Percentiles rank a stretch among this genome's conserved stretches.
phyloP scores from a whole-genome alignment of 2,113 vertebrate genomes.

The Eurypyga helias region DNA sequence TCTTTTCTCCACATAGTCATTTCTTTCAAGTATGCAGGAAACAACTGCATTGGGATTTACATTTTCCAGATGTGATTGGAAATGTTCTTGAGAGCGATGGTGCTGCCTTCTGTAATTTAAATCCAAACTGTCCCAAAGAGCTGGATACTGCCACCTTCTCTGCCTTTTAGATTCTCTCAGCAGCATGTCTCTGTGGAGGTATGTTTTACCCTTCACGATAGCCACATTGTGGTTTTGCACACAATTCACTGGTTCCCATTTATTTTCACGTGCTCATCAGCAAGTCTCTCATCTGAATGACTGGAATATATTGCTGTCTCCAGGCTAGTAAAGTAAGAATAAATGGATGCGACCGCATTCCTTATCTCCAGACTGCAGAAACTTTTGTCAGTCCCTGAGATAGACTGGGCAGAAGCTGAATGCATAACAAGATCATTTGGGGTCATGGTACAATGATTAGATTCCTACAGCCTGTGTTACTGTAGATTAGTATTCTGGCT shows the following conservation, averaged over 20 bases:
- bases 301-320: conserved; percentile 59
- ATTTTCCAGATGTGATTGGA: neutral
- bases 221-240: neutral
- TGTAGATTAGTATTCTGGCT: conserved; percentile 62
- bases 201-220: neutral
- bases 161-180: neutral
- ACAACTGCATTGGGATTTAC: neutral
- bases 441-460: conserved; percentile 68
- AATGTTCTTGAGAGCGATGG: neutral
- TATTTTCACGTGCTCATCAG: conserved; percentile 25
- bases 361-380: conserved; percentile 71
- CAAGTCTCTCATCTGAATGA: conserved; percentile 45
- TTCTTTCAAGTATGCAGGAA: neutral
- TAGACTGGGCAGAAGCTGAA: conserved; percentile 53
- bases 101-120: neutral
- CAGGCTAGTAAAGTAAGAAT: conserved; percentile 56
- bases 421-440: conserved; percentile 62
- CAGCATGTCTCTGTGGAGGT: neutral
- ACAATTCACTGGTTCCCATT: neutral
- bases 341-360: conserved; percentile 55
- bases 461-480: conserved; percentile 60
- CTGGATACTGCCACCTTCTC: neutral
- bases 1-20: neutral
- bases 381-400: conserved; percentile 64
- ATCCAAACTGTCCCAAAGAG: neutral